Conservation (phyloP, 2,888 invertebrate genomes). For the Entomobrya proxima region DNA sequence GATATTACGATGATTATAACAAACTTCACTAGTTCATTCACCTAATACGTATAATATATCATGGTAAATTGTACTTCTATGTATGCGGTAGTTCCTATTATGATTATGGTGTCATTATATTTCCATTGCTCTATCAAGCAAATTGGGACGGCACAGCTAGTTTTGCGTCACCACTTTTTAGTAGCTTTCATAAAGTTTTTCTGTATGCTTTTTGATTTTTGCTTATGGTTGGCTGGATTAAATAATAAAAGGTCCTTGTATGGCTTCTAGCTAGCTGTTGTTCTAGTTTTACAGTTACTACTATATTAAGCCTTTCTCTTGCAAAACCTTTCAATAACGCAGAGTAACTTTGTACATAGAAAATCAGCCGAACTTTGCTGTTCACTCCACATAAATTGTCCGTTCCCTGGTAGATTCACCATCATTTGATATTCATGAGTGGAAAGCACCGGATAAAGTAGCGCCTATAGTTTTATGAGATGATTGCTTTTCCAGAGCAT, state of each 20-base stretch:
- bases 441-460: constrained; percentile 20
- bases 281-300: no score
- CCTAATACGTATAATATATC: constrained; percentile 31
- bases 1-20: constrained; percentile 30
- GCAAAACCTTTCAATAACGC: no score
- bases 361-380: no score
- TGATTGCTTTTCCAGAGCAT: constrained; percentile 49
- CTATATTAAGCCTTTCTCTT: no score
- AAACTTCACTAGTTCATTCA: constrained; percentile 27
- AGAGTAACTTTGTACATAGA: no score
- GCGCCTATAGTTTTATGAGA: constrained; percentile 35
- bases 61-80: constrained; percentile 22
- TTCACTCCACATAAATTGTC: not conserved
- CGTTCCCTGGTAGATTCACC: not conserved
- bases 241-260: no score
- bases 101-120: constrained; percentile 41
- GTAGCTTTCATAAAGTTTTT: not conserved
- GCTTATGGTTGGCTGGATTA: not conserved
- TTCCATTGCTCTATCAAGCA: constrained; percentile 21
- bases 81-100: constrained; percentile 19
- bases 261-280: no score
- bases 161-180: not conserved
- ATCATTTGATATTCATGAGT: constrained; percentile 61
- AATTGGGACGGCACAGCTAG: not conserved
- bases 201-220: not conserved